These are phyloP conservation scores for Netelia inedita DNA, from an alignment of 2,888 invertebrate species.

Conservation along the genomic window DNA sequence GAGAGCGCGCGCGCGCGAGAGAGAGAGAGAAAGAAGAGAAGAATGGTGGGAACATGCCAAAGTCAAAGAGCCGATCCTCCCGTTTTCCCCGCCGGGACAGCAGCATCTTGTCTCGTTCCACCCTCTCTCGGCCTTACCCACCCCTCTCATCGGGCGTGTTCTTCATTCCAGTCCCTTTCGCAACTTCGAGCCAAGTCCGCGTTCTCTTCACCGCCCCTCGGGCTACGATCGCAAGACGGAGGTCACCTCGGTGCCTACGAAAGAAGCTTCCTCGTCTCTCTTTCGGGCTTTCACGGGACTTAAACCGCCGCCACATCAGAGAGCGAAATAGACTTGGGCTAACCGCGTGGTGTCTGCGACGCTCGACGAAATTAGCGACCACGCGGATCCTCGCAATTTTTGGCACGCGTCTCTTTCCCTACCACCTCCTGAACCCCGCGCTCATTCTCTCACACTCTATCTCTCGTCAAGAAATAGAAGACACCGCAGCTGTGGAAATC, in stretches of 20 bases:
- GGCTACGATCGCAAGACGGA: constrained; percentile 33
- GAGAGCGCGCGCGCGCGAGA: constrained; percentile 38
- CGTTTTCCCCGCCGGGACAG: constrained; percentile 60
- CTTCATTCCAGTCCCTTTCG: constrained; percentile 54
- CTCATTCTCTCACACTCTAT: neutral
- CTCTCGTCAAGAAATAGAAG: neutral
- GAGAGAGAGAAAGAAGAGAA: constrained; percentile 33
- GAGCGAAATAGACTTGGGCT: constrained; percentile 79
- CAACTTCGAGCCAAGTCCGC: constrained; percentile 63
- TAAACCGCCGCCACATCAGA: constrained; percentile 56
- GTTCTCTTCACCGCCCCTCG: constrained; percentile 38
- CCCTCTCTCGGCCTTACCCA: constrained; percentile 42
- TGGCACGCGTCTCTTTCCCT: constrained; percentile 73
- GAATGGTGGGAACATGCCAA: constrained; percentile 56
- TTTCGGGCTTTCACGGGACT: too few species aligned
- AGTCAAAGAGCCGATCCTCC: constrained; percentile 62
- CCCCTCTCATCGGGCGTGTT: constrained; percentile 21
- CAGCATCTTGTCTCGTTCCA: constrained; percentile 67
- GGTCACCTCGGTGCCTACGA: constrained; percentile 46
- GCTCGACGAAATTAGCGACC: constrained; percentile 83
- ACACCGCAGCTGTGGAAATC: too few species aligned
- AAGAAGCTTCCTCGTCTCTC: constrained; percentile 5
- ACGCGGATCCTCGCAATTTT: constrained; percentile 81
- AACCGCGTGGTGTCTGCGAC: constrained; percentile 84
- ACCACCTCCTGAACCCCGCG: neutral